A percentile compares a stretch with the other conserved stretches of the same genome.
These are phyloP conservation scores for Drosophila bocki DNA, from an alignment of 1,140 invertebrate genomes.

Conservation along the genomic window DNA sequence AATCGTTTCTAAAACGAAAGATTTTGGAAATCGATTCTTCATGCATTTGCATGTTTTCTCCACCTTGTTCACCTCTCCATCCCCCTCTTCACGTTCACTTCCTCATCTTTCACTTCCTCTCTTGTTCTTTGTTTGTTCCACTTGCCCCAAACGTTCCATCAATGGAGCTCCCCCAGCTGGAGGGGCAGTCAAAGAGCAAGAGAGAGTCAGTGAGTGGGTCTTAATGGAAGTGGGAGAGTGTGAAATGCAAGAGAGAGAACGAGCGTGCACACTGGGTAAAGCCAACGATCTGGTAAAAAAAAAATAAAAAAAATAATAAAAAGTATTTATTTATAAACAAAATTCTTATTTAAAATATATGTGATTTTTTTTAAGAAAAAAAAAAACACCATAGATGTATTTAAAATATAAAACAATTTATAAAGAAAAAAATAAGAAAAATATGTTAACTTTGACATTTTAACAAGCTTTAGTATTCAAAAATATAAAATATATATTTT, in stretches of 20 bases:
- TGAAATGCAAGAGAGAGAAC: background rate
- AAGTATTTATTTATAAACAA: background rate
- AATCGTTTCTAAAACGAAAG: too few species aligned
- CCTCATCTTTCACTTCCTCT: constrained; percentile 15
- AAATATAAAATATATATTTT: background rate
- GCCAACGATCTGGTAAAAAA: background rate
- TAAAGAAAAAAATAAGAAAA: too few species aligned
- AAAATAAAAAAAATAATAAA: background rate
- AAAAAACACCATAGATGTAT: background rate
- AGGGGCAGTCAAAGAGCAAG: constrained; percentile 16
- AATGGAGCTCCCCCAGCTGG: constrained; percentile 45
- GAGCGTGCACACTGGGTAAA: background rate
- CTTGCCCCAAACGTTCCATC: constrained; percentile 68
- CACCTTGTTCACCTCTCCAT: background rate
- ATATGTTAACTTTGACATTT: too few species aligned
- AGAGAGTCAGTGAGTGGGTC: constrained; percentile 5
- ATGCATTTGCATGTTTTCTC: constrained; percentile 36
- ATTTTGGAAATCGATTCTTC: background rate
- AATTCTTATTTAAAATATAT: background rate
- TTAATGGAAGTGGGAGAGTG: background rate
- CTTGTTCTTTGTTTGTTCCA: constrained; percentile 56
- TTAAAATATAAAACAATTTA: too few species aligned
- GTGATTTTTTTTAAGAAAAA: too few species aligned
- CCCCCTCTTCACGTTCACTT: background rate
- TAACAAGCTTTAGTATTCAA: too few species aligned